Base-by-base conservation (phyloP, 2,113 vertebrate species). In the Rissa tridactyla region DNA sequence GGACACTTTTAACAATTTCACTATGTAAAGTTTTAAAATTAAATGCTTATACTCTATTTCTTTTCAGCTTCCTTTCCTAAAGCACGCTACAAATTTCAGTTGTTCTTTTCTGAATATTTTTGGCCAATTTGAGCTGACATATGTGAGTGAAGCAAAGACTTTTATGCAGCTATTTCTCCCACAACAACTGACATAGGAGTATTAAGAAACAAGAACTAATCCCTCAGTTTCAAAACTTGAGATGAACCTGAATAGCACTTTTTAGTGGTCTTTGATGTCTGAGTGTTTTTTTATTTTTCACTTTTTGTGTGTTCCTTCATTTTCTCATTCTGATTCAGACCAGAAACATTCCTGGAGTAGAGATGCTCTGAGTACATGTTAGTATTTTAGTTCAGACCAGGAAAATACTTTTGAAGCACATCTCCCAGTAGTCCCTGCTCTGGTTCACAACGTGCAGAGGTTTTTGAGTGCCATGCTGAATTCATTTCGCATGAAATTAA, bases 321-420 rank as follows among this genome's bases (percentile, higher is more conserved):
- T 85, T 89, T 58, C 12, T 81, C 25, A 52, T 82, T 94, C 58
- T 82, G 36, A 87, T 30, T 87, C 38, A 76, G 70, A 64, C 13
- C 27, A 79, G 68, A 55, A 83, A 17, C 17, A 13, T 80, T 58
- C 14, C 22, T 38, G 1, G 4, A 55, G 16, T 21, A 70, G 32
- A 70, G 34, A 10, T 2, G 0, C 10, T 73, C 34, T 22, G 44
- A 8, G 16, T 26, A 7, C 13, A 29, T 2, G 0, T 34, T 34
- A 21, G 44, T 40, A 21, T 22, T 83, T 79, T 52, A 54, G 30
- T 30, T 71, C n/a, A 72, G 25, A 60, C 27, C 44, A 69, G n/a
- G n/a, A 76, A 88, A 60, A 34, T 17, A 57, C 17, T 88, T 85
- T 62, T 57, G 70, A 90, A 88, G 69, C 64, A 42, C 4, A 46